These are phyloP conservation scores for Sciurus carolinensis DNA, from an alignment of 2,797 vertebrate genomes.

Conservation along the genomic window DNA sequence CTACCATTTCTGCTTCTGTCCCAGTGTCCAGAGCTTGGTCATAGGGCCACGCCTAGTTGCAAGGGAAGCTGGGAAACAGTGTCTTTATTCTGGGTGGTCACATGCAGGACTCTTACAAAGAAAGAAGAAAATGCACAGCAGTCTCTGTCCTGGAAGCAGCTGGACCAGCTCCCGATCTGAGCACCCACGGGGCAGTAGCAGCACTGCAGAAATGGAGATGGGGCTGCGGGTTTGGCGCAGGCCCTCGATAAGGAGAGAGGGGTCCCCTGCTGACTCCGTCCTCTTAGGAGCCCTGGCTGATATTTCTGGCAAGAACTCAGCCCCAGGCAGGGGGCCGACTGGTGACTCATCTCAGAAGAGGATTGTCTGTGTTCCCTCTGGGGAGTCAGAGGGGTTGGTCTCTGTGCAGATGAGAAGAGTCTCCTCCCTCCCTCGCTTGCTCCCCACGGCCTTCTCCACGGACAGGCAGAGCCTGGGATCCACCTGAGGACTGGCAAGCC, in stretches of 20 bases:
- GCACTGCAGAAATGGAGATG: background rate
- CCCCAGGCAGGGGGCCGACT: background rate
- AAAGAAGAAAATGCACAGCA: background rate
- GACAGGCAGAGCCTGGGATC: background rate
- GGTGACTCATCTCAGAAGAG: background rate
- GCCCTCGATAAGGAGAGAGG: background rate
- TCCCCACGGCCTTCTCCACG: background rate
- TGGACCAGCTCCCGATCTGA: background rate
- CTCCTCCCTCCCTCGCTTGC: background rate
- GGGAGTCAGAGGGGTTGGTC: background rate
- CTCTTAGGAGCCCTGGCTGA: background rate
- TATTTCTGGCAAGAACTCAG: constrained; percentile 11
- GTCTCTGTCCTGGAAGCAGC: background rate
- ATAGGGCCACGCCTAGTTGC: background rate
- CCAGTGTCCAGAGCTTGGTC: background rate
- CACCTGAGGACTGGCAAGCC: background rate
- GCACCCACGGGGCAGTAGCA: background rate
- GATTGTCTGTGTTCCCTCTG: background rate
- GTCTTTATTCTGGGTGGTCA: background rate
- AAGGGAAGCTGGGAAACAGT: background rate
- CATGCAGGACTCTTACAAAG: background rate
- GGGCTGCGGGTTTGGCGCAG: background rate
- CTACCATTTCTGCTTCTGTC: background rate
- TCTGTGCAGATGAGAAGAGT: no score
- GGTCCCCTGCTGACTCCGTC: background rate